These are phyloP conservation scores for Harpagoxenus sublaevis DNA, from an alignment of 2,888 invertebrate species.

Conservation along the genomic window DNA sequence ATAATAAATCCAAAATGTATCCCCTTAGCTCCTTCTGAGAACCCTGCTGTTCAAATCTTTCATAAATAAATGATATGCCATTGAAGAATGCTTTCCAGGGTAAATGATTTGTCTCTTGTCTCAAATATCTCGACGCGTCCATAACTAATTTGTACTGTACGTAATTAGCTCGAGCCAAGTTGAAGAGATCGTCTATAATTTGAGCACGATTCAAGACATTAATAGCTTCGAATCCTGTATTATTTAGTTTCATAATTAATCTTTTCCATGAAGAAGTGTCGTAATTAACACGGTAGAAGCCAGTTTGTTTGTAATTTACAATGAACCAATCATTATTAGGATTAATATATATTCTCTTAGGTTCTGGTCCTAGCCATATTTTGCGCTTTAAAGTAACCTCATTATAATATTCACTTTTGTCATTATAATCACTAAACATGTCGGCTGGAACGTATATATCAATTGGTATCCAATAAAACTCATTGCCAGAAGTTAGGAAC, in stretches of 20 bases:
- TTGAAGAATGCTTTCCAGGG: slow-evolving; percentile 90
- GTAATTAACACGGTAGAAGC: slow-evolving; percentile 91
- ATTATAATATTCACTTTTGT: too few relatives aligned
- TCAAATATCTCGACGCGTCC: slow-evolving; percentile 90
- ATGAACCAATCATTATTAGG: slow-evolving; percentile 76
- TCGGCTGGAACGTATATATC: slow-evolving; percentile 85
- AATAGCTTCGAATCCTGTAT: slow-evolving; percentile 86
- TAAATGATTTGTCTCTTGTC: slow-evolving; percentile 90
- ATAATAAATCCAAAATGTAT: slow-evolving; percentile 86
- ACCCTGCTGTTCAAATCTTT: slow-evolving; percentile 73
- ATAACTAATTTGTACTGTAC: slow-evolving; percentile 89
- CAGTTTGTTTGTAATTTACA: slow-evolving; percentile 82
- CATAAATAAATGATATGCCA: slow-evolving; percentile 84
- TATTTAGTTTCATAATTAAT: slow-evolving; percentile 86
- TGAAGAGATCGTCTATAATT: slow-evolving; percentile 93
- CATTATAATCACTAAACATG: not conserved
- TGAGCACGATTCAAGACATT: slow-evolving; percentile 92
- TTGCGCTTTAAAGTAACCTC: slow-evolving; percentile 85
- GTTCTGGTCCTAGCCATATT: slow-evolving; percentile 86
- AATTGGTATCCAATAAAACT: slow-evolving; percentile 86
- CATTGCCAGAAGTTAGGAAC: not conserved
- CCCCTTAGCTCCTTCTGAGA: slow-evolving; percentile 40
- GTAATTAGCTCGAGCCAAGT: slow-evolving; percentile 90
- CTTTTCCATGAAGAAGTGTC: slow-evolving; percentile 88
- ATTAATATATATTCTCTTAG: slow-evolving; percentile 83